Percentiles rank a stretch among this genome's conserved stretches.
phyloP scores from a whole-genome alignment of 1,140 invertebrate genomes.

The Choristoneura fumiferana region DNA sequence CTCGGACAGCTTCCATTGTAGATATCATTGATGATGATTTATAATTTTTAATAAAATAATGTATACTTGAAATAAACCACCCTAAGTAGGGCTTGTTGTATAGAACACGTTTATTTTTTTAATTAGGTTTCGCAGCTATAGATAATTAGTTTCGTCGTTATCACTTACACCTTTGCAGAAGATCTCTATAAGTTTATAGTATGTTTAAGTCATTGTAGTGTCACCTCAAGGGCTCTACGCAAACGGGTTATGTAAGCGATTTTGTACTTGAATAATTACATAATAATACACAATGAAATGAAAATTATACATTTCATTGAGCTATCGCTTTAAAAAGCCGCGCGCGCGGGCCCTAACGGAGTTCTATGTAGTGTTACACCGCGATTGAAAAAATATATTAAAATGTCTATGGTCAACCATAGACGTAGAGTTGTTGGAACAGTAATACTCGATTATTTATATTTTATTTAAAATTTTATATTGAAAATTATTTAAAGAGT shows the following conservation, averaged over 20 bases:
- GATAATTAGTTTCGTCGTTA: conserved; percentile 3
- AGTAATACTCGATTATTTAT: conserved; percentile 77
- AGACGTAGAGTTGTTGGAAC: conserved; percentile 71
- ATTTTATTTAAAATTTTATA: conserved; percentile 69
- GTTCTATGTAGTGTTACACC: conserved; percentile 50
- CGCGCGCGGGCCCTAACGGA: neutral
- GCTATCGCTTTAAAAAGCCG: neutral
- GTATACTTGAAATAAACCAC: conserved; percentile 22
- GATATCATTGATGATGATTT: conserved; percentile 18
- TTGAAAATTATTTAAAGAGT: conserved; percentile 57
- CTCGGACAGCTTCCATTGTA: conserved; percentile 11
- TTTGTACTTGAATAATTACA: too few species aligned
- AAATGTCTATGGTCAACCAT: conserved; percentile 64
- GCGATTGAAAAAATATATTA: conserved; percentile 57
- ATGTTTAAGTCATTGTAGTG: conserved; percentile 46
- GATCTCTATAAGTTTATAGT: conserved; percentile 60
- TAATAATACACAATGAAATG: neutral
- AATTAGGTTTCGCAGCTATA: conserved; percentile 9
- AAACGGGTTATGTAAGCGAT: neutral
- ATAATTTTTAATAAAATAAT: conserved; percentile 14
- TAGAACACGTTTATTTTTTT: conserved; percentile 23
- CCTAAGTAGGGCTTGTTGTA: conserved; percentile 34
- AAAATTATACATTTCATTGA: neutral
- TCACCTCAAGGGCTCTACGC: conserved; percentile 25
- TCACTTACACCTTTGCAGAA: conserved; percentile 21